Conservation (phyloP, 30 jellyfish, hydroid and myxozoan genomes). For the Phacellophora camtschatica region DNA sequence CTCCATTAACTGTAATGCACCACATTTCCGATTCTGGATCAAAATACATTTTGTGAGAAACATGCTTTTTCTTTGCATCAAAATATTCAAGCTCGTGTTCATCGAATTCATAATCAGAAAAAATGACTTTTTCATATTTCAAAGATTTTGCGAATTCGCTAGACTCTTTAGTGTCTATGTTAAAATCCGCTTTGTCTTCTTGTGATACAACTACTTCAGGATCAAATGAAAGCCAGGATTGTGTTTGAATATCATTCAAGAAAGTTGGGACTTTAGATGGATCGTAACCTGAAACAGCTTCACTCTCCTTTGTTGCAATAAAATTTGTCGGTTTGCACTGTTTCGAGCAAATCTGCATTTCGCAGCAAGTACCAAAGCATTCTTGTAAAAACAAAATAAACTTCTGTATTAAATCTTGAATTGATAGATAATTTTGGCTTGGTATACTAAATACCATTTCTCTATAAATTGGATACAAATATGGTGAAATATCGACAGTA, state of each 20-base stretch:
- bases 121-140: conserved; percentile 1
- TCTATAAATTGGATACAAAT: conserved; percentile 15
- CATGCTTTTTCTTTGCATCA: background rate
- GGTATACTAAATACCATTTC: conserved; percentile 8
- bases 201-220: conserved; percentile 48
- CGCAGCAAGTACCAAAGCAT: background rate
- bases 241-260: conserved; percentile 5
- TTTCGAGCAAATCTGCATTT: background rate
- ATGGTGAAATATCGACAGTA: conserved; percentile 28
- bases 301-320: background rate
- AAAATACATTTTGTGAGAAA: background rate
- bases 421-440: background rate
- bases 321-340: background rate
- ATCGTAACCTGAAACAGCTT: background rate
- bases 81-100: conserved; percentile 22
- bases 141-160: background rate
- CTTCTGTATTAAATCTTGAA: background rate
- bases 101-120: conserved; percentile 1
- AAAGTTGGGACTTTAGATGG: conserved; percentile 7
- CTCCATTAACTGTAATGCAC: background rate
- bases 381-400: background rate
- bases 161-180: background rate
- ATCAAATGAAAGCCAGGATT: conserved; percentile 4
- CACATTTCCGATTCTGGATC: background rate
- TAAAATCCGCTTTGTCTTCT: background rate